Evolutionary conservation across 2,888 invertebrate species (phyloP), one percentile per base, ranked within the genome.

Genomic region (Ormyrus rosae): DNA sequence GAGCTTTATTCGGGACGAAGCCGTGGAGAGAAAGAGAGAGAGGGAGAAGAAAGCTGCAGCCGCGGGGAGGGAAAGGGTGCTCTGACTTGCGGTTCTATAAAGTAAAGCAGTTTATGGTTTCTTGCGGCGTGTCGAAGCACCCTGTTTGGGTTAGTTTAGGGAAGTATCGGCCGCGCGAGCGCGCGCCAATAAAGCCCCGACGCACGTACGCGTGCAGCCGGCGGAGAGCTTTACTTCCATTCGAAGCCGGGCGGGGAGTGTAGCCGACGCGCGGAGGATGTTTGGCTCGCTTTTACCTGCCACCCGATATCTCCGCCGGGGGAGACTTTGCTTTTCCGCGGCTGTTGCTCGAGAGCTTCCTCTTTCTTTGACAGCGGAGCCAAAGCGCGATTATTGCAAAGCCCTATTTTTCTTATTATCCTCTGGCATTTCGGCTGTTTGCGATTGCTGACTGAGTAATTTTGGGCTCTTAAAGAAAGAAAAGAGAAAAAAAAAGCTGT

Each of bases 41-140:
- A 9, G 58, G 5, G 5, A 34, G 34, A 34, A 34, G 34, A 34
- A 34, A 34, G 34, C 34, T 4, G 34, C 34, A 34, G 34, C 34
- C 34, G 4, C 34, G 34, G 34, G 34, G 46, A 50, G 65, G 34
- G 50, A 45, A 60, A 13, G 68, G 75, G 68, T 13, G 53, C 3
- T 71, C 74, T 75, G 79, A 79, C 67, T 80, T 82, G 80, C 68
- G 78, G 77, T 80, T 80, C 69, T 64, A 74, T 82, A 82, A 82
- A 80, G 77, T 67, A 63, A 77, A 77, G n/a, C 82, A 74, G 80
- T 82, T 80, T 80, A 82, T 80, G 80, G 82, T 80, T 82, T 82
- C 82, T 82, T 80, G 82, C 68, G 82, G 82, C 65, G 56, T 80
- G 82, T 82, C 78, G 80, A 73, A 78, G 71, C 69, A 75, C 48